Evolutionary conservation across 2,113 vertebrate genomes (phyloP), one percentile per base, ranked within the genome.

Genomic region (Crotalus helleri): DNA sequence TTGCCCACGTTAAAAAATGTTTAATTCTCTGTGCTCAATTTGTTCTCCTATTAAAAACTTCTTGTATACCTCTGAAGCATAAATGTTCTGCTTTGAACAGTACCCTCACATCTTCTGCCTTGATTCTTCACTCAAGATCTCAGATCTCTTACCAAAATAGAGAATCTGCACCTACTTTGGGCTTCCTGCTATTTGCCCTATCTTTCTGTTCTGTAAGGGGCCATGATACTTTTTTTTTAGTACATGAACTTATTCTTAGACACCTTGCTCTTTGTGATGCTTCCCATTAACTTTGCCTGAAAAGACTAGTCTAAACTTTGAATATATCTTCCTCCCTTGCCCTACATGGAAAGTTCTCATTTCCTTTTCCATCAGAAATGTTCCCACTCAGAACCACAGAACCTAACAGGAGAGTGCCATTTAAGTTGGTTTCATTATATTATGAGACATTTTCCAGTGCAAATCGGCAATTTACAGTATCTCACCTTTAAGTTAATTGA

Each of bases 401-500:
- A 90, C n/a, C 87, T 91, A 88, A 92, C 91, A 93, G 90, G 57
- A 85, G 81, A 54, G 92, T 91, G 90, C 90, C 94, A 94, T 46
- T 64, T 61, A 92, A 46, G 88, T 92, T 90, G 89, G 94, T 95
- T 93, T 94, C 93, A 94, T 91, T 93, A 92, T 46, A 86, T 92
- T 91, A 93, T 3, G 53, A 91, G 95, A 95, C 87, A 94, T 91
- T 94, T 94, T 90, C 87, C 51, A 92, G 64, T 89, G 61, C 87
- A 90, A 88, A 64, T 89, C 92, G 91, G 13, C 81, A 87, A 69
- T 90, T 55, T 81, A 92, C 87, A 53, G 89, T 69, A 81, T 61
- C 94, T 95, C 90, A 88, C 69, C 59, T 94, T 94, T 95, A 88
- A 93, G 51, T 92, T 95, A 95, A 94, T 92, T 94, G 87, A 93